These are phyloP conservation scores for Protobothrops mucrosquamatus DNA, from an alignment of 2,113 vertebrate genomes.

Conservation along the genomic window DNA sequence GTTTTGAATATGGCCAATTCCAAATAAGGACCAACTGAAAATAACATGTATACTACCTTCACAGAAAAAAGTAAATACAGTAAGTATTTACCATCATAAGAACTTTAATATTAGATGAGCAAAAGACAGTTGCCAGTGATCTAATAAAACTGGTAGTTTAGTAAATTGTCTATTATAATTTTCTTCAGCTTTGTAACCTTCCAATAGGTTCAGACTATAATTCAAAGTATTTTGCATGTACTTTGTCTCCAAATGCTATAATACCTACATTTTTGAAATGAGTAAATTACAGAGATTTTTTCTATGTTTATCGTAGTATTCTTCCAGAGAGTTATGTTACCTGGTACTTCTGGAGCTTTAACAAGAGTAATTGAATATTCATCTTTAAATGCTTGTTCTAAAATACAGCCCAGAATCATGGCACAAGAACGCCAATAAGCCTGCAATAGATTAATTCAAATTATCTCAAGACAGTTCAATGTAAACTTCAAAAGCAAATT, in stretches of 20 bases:
- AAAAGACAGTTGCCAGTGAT: background rate
- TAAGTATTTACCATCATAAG: background rate
- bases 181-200: background rate
- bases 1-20: background rate
- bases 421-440: conserved; percentile 96
- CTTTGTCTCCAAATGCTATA: background rate
- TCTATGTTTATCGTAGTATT: background rate
- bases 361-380: conserved; percentile 81
- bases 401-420: conserved; percentile 84
- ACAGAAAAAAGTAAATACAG: background rate
- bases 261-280: background rate
- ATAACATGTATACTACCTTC: background rate
- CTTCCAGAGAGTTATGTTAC: conserved; percentile 57
- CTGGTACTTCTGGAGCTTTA: conserved; percentile 81
- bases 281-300: background rate
- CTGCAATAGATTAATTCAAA: conserved; percentile 58
- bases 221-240: background rate
- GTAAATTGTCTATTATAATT: background rate
- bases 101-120: background rate
- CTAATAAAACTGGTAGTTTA: background rate
- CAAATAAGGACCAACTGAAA: background rate
- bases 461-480: background rate
- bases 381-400: conserved; percentile 89
- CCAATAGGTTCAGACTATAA: background rate
- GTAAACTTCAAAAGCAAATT: background rate